Conservation (phyloP, 2,113 vertebrate genomes). For the Sebastes schlegelii region DNA sequence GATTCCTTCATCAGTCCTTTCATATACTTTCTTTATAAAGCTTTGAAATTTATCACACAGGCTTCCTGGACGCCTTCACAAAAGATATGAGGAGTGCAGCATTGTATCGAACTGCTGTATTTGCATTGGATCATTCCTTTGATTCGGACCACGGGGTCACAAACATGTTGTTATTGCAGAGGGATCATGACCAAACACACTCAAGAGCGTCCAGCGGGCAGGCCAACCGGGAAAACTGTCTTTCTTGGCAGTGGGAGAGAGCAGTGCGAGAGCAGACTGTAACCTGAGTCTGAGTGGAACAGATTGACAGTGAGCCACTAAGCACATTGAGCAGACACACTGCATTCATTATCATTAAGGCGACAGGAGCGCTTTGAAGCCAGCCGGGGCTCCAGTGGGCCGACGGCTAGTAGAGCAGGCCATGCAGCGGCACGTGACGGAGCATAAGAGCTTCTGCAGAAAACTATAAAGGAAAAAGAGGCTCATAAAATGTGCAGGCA, state of each 20-base stretch:
- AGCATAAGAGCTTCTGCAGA: conserved; percentile 38
- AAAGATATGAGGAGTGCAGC: neutral
- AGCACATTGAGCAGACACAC: conserved; percentile 67
- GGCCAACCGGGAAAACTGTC: conserved; percentile 14
- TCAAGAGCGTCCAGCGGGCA: neutral
- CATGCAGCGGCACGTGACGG: conserved; percentile 42
- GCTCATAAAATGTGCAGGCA: conserved; percentile 38
- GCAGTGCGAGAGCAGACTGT: conserved; percentile 43
- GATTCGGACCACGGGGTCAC: conserved; percentile 25
- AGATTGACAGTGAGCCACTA: conserved; percentile 69
- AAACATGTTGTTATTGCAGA: conserved; percentile 28
- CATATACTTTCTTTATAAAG: conserved; percentile 35
- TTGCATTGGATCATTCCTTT: conserved; percentile 64
- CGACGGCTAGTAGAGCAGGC: conserved; percentile 44
- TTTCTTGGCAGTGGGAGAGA: conserved; percentile 23
- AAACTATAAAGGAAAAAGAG: conserved; percentile 27
- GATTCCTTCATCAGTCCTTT: conserved; percentile 59
- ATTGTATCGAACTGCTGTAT: conserved; percentile 34
- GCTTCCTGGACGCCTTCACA: conserved; percentile 14
- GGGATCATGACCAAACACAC: conserved; percentile 15
- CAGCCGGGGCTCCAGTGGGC: conserved; percentile 52
- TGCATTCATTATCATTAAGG: conserved; percentile 77
- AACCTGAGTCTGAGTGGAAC: conserved; percentile 70
- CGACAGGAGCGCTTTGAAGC: conserved; percentile 73
- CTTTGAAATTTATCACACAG: conserved; percentile 28